Base-by-base conservation (phyloP, 2,113 vertebrate genomes). In the Hippocampus mohnikei region DNA sequence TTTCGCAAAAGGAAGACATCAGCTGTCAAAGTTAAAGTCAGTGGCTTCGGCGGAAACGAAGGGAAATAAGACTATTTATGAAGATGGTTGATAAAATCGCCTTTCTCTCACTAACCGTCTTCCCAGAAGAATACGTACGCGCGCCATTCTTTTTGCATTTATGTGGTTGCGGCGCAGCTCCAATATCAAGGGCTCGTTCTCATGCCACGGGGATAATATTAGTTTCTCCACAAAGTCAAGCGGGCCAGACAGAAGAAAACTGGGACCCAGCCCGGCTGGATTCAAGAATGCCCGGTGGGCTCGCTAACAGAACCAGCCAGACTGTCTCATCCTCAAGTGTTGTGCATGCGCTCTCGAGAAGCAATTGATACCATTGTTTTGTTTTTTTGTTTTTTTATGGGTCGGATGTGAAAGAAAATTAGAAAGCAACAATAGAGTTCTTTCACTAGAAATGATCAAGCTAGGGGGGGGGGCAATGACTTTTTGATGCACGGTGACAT, bases 11-110 rank as follows among this genome's bases (percentile, higher is more conserved):
- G 88, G 88, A 81, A 85, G 77, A 77, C 42, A 88, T 92, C 90
- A 90, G 91, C 89, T 87, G 89, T 92, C 92, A 92, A 81, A 84
- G 84, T 80, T 91, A 92, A 92, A 90, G 87, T 87, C 78, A 80
- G 82, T 85, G 85, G 90, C 89, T 82, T 69, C 72, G 80, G 55
- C 80, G 81, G 85, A 90, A 87, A 90, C 84, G 80, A 90, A 85
- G 81, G 78, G 75, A 88, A 91, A 82, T 84, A 82, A 88, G 87
- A 84, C 71, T 80, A 86, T 88, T 91, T 84, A 91, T 91, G 89
- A 91, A 71, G 80, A 72, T 68, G 71, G 61, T 63, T 63, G 61
- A 63, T 37, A 42, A 42, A 63, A 41, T 5, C 11, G 3, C 18
- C 40, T 5, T 73, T 61, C 68, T 40, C 29, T 33, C 67, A 80